Conservation (phyloP, 2,888 invertebrate species). For the Penaeus monodon region DNA sequence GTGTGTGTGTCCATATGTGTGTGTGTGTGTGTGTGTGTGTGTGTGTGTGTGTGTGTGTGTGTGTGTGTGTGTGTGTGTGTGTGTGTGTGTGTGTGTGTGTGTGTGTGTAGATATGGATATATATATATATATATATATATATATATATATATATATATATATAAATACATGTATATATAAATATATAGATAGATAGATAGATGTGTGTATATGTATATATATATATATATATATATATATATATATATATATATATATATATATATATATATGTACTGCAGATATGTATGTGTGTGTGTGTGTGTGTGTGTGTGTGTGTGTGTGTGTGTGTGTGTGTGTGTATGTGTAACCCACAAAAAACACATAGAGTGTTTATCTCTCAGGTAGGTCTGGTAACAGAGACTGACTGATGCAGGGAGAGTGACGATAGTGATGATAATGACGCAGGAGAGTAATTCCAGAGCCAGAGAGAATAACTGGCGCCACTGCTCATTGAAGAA, state of each 20-base stretch:
- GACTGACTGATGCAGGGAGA: too few relatives aligned
- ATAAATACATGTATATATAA: background rate
- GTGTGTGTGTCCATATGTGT: background rate
- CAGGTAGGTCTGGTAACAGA: too few relatives aligned
- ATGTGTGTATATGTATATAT: background rate
- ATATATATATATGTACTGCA: background rate
- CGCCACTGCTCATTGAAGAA: too few relatives aligned
- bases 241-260: background rate
- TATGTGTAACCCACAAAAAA: background rate
- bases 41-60: conserved; percentile 14
- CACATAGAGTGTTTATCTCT: too few relatives aligned
- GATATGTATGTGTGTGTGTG: background rate
- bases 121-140: background rate
- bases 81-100: background rate
- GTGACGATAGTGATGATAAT: too few relatives aligned
- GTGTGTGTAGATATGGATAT: background rate
- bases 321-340: background rate
- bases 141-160: background rate
- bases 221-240: background rate
- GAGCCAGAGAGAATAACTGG: too few relatives aligned
- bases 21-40: background rate
- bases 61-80: conserved; percentile 10
- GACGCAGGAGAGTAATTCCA: too few relatives aligned
- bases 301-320: background rate
- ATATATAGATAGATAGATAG: background rate